phyloP scores from a whole-genome alignment of 1,140 invertebrate genomes.

The Bilobella aurantiaca region DNA sequence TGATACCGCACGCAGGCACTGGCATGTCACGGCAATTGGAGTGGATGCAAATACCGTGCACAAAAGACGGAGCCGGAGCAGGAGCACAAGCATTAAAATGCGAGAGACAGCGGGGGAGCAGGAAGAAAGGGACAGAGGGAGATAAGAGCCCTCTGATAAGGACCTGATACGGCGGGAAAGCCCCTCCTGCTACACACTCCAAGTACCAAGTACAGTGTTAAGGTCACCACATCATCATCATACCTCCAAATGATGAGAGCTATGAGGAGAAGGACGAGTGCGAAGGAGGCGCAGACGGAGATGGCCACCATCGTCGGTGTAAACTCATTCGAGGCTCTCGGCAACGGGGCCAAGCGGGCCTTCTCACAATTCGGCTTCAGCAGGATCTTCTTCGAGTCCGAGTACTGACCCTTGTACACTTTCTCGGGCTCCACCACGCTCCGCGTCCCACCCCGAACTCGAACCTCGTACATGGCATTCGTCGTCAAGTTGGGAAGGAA shows the following conservation, averaged over 20 bases:
- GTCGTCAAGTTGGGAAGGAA: conserved; percentile 61
- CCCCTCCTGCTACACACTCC: too few species aligned
- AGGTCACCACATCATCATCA: conserved; percentile 37
- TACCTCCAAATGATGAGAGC: conserved; percentile 68
- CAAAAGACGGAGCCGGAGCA: too few species aligned
- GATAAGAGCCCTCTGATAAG: too few species aligned
- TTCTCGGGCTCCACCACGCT: conserved; percentile 54
- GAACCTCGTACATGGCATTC: conserved; percentile 62
- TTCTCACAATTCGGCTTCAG: conserved; percentile 58
- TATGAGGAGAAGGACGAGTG: conserved; percentile 56
- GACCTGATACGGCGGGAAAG: too few species aligned
- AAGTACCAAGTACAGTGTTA: background rate
- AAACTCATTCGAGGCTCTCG: conserved; percentile 50
- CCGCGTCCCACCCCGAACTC: conserved; percentile 57
- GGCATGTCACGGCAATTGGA: too few species aligned
- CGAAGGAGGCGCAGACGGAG: conserved; percentile 59
- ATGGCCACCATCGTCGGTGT: conserved; percentile 61
- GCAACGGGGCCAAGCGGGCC: conserved; percentile 42
- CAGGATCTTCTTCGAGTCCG: conserved; percentile 52
- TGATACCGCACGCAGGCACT: too few species aligned
- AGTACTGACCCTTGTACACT: conserved; percentile 56
- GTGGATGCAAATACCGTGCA: too few species aligned
- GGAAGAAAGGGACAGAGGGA: too few species aligned
- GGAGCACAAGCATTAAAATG: too few species aligned
- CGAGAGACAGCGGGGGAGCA: too few species aligned